Evolutionary conservation across 2,797 vertebrate genomes (phyloP), one percentile per base, ranked within the genome.

Genomic region (Tenualosa thibaudeaui): DNA sequence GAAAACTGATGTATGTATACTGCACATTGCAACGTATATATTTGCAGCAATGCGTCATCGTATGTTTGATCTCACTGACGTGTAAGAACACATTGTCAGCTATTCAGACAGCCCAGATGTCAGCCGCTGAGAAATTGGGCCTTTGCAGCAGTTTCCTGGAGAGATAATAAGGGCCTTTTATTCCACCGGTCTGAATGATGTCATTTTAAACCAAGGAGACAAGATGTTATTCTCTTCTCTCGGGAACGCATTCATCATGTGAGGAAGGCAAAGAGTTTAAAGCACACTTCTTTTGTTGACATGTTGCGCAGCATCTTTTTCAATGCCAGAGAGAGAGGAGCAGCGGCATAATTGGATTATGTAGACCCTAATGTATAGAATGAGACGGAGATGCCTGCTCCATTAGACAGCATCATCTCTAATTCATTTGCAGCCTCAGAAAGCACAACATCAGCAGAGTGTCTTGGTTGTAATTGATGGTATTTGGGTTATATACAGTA

Each of bases 361-460:
- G 37, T 46, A 78, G 71, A 46, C 37, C 71, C 22, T 78, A 78
- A 78, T 78, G 71, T 46, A 46, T 17, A 78, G 37, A 17, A 78
- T 7, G 15, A 78, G 15, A 78, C 40, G 8, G 17, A 43, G 37
- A 43, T 22, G 71, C 40, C 43, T 78, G 71, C 40, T 19, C 71
- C 37, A 78, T 78, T 75, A 78, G 71, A 78, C 71, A 46, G 8
- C 37, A 78, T 78, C 71, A 78, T 78, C 71, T 78, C 71, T 78
- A 43, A 78, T 78, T 46, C 71, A 22, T 78, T 43, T 46, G 71
- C 37, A 3, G 15, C 17, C 37, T 46, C 40, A 19, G 71, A 78
- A 62, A 62, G 58, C 58, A 62, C 40, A 19, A 40, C 15, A 43
- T 46, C 71, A 78, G 40, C 71, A 22, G 71, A 43, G 40, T 78